Percentiles rank a stretch among this genome's conserved stretches.
Evolutionary conservation across 2,113 vertebrate species (phyloP).

Genomic region (Picathartes gymnocephalus): DNA sequence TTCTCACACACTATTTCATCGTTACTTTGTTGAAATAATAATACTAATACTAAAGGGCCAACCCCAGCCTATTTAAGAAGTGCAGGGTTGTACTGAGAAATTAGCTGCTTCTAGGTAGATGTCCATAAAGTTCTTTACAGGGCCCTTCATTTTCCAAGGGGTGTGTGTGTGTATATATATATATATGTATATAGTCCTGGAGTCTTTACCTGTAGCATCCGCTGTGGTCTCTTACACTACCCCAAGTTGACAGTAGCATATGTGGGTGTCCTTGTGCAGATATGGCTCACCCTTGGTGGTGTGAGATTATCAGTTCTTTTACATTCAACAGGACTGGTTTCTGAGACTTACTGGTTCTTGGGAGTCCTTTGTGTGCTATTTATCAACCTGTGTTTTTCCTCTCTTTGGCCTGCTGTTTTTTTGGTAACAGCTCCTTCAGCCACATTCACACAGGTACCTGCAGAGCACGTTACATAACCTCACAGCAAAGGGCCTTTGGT

Average conservation of each 20-base stretch:
- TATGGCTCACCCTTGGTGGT: not conserved
- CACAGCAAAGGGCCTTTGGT: not conserved
- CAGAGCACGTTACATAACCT: rapidly evolving
- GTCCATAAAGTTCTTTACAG: not conserved
- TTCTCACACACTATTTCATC: not conserved
- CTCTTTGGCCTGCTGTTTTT: not conserved
- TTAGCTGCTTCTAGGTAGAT: not conserved
- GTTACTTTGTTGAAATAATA: not conserved
- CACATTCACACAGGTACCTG: too few relatives aligned
- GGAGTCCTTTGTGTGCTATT: not conserved
- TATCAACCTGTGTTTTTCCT: not conserved
- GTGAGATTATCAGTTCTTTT: not conserved
- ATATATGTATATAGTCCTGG: not conserved
- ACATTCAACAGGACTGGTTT: not conserved
- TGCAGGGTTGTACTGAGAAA: not conserved
- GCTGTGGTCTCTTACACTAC: not conserved
- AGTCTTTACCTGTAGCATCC: not conserved
- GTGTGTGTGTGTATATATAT: rapidly evolving
- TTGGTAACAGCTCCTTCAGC: not conserved
- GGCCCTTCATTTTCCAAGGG: not conserved
- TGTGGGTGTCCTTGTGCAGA: not conserved
- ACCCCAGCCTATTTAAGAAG: not conserved
- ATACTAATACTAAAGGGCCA: not conserved
- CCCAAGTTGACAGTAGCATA: rapidly evolving
- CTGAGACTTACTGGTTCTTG: not conserved